phyloP scores from a whole-genome alignment of 2,797 vertebrate genomes.

The Hybognathus amarus region DNA sequence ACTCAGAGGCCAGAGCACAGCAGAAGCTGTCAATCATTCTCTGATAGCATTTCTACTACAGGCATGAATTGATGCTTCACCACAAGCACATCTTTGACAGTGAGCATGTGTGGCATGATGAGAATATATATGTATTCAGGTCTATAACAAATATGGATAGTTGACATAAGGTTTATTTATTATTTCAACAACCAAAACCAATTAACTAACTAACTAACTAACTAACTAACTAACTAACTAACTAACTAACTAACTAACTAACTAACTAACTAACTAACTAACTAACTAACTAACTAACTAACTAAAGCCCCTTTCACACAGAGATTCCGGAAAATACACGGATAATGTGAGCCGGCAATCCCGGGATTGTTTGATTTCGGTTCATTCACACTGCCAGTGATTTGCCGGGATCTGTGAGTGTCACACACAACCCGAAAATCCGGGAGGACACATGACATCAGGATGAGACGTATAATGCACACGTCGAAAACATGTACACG shows the following conservation, averaged over 20 bases:
- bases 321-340: too few species aligned
- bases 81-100: not conserved
- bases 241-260: not conserved
- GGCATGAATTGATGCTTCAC: constrained; percentile 28
- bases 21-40: constrained; percentile 54
- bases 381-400: too few species aligned
- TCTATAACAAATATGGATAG: not conserved
- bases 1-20: constrained; percentile 13
- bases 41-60: constrained; percentile 41
- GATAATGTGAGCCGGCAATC: too few species aligned
- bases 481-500: too few species aligned
- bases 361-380: too few species aligned
- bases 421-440: too few species aligned
- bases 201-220: not conserved
- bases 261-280: not conserved
- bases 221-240: not conserved
- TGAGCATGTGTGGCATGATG: not conserved
- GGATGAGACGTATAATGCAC: too few species aligned
- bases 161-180: not conserved
- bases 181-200: not conserved
- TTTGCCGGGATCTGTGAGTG: too few species aligned
- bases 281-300: too few species aligned
- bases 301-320: too few species aligned
- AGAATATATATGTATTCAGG: not conserved
- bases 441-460: too few species aligned